phyloP scores from a whole-genome alignment of 2,113 vertebrate species.

The Prunella himalayana region DNA sequence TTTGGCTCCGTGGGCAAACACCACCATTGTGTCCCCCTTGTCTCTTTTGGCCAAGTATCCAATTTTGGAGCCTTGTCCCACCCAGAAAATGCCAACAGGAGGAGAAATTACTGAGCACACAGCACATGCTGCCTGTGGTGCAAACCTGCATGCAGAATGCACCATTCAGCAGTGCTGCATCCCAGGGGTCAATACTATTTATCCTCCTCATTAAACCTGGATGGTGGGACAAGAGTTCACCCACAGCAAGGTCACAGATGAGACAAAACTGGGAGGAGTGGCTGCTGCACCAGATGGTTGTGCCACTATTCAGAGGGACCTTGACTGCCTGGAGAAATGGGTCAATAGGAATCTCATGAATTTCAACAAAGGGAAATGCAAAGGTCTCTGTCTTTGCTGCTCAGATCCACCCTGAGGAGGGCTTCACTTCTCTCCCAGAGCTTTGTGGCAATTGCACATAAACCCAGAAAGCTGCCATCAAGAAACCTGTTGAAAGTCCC shows the following conservation, averaged over 20 bases:
- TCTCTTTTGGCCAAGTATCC: background rate
- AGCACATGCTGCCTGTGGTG: background rate
- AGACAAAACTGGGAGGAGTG: conserved; percentile 37
- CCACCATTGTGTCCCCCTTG: background rate
- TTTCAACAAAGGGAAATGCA: conserved; percentile 27
- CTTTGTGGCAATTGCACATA: background rate
- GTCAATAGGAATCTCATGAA: background rate
- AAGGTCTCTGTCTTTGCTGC: background rate
- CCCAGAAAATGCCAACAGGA: background rate
- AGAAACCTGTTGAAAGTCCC: background rate
- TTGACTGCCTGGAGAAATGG: background rate
- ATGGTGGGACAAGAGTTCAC: background rate
- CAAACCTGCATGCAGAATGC: background rate
- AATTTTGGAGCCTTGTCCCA: rapidly evolving
- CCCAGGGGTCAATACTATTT: conserved; percentile 5
- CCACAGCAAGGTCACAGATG: background rate
- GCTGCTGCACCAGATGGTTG: conserved; percentile 16
- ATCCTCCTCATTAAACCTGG: conserved; percentile 23
- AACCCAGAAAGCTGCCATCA: background rate
- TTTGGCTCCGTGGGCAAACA: background rate
- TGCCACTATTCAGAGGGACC: conserved; percentile 16
- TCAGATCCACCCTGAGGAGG: background rate
- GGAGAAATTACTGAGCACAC: background rate
- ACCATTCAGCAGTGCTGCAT: background rate
- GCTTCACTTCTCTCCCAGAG: background rate